phyloP scores from a whole-genome alignment of 2,888 invertebrate genomes.

The Tenthredo scrophulariae region DNA sequence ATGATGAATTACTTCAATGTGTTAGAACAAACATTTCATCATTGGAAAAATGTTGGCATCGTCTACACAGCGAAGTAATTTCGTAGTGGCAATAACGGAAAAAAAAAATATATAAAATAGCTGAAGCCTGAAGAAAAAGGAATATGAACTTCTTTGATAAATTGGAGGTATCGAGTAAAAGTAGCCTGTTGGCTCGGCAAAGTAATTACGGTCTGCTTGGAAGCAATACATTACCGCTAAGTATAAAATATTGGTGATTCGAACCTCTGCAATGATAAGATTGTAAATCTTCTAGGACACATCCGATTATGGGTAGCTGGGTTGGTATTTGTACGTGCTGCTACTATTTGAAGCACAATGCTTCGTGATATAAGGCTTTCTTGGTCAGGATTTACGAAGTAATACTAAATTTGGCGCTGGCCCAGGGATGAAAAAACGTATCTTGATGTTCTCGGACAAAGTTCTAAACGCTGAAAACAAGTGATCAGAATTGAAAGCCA shows the following conservation, averaged over 20 bases:
- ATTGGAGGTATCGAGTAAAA: background rate
- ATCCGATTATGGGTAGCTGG: constrained; percentile 70
- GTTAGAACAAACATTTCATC: background rate
- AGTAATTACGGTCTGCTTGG: constrained; percentile 26
- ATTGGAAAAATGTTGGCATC: constrained; percentile 7
- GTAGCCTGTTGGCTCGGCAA: background rate
- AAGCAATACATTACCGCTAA: constrained; percentile 15
- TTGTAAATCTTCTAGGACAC: constrained; percentile 68
- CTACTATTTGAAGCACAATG: constrained; percentile 71
- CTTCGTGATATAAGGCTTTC: constrained; percentile 71
- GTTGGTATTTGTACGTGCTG: constrained; percentile 60
- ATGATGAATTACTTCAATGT: background rate
- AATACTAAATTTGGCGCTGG: constrained; percentile 72
- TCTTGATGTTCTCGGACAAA: constrained; percentile 69
- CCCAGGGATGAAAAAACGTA: constrained; percentile 70
- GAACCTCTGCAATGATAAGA: constrained; percentile 43
- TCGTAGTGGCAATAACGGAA: background rate
- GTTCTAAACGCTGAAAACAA: constrained; percentile 57
- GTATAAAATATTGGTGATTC: constrained; percentile 33
- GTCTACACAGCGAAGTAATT: background rate
- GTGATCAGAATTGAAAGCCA: constrained; percentile 54
- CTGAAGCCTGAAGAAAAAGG: background rate
- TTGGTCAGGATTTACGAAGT: constrained; percentile 73
- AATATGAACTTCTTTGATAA: background rate
- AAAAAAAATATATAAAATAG: background rate